Conservation (phyloP, 2,888 invertebrate genomes). For the Tribolium freemani region DNA sequence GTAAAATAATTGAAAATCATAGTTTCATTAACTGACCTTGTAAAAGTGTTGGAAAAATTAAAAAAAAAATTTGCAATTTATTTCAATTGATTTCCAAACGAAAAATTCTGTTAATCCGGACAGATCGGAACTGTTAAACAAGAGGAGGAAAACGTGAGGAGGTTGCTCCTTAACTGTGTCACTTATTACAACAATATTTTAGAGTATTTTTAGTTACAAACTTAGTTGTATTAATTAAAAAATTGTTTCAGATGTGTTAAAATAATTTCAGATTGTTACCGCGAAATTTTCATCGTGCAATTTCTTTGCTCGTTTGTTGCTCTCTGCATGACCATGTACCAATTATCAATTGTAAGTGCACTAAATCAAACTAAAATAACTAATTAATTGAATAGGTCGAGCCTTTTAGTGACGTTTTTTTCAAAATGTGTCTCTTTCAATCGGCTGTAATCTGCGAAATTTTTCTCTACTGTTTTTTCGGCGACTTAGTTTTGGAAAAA, state of each 20-base stretch:
- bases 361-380: not conserved
- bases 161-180: not conserved
- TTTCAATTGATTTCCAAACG: too few species aligned
- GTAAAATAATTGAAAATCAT: too few species aligned
- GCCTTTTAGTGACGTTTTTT: not conserved
- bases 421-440: not conserved
- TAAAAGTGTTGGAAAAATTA: too few species aligned
- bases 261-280: not conserved
- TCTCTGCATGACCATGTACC: conserved; percentile 3
- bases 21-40: too few species aligned
- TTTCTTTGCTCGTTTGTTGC: not conserved
- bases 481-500: not conserved
- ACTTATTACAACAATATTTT: not conserved
- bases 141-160: not conserved
- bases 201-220: not conserved
- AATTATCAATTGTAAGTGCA: conserved; percentile 3
- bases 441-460: not conserved
- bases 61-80: too few species aligned
- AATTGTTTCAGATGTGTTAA: not conserved
- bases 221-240: too few species aligned
- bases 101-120: too few species aligned
- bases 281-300: conserved; percentile 6
- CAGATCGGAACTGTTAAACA: not conserved
- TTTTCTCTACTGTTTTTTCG: conserved; percentile 5
- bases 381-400: not conserved